Evolutionary conservation across 2,888 invertebrate genomes (phyloP).

Genomic region (Noctua janthe): DNA sequence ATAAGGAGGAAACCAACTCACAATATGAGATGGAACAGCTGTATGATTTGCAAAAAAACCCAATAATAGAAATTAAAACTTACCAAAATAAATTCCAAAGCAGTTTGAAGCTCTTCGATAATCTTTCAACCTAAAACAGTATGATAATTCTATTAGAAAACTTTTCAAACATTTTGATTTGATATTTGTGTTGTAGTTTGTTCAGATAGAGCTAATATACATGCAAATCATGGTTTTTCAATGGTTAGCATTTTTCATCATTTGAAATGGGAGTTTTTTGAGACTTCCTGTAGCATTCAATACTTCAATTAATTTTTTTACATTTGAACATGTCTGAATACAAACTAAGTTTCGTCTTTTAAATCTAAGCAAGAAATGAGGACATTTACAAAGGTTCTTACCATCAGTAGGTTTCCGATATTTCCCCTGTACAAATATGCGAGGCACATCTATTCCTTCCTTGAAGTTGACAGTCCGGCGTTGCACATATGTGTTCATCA

Average conservation of each 20-base stretch:
- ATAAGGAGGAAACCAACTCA: background rate
- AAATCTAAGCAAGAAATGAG: background rate
- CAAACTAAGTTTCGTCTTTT: background rate
- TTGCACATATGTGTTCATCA: conserved; percentile 94
- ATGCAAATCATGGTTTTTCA: conserved; percentile 88
- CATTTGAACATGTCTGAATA: background rate
- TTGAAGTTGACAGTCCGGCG: conserved; percentile 97
- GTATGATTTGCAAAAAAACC: background rate
- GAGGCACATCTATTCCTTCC: conserved; percentile 96
- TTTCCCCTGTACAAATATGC: conserved; percentile 98
- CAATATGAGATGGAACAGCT: background rate
- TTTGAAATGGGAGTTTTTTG: conserved; percentile 37
- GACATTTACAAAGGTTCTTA: conserved; percentile 54
- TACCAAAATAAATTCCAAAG: conserved; percentile 37
- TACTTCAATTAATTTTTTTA: background rate
- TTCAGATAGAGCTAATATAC: conserved; percentile 90
- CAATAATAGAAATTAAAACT: conserved; percentile 3
- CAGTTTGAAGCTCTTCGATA: background rate
- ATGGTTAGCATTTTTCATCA: conserved; percentile 89
- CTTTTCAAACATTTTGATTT: background rate
- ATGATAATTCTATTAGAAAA: background rate
- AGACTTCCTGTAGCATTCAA: no score
- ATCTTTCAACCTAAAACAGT: conserved; percentile 42
- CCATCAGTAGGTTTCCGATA: conserved; percentile 90
- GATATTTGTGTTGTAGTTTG: background rate